A percentile compares a stretch with the other conserved stretches of the same genome.
Evolutionary conservation across 2,113 vertebrate genomes (phyloP).

Genomic region (Xiphophorus hellerii): DNA sequence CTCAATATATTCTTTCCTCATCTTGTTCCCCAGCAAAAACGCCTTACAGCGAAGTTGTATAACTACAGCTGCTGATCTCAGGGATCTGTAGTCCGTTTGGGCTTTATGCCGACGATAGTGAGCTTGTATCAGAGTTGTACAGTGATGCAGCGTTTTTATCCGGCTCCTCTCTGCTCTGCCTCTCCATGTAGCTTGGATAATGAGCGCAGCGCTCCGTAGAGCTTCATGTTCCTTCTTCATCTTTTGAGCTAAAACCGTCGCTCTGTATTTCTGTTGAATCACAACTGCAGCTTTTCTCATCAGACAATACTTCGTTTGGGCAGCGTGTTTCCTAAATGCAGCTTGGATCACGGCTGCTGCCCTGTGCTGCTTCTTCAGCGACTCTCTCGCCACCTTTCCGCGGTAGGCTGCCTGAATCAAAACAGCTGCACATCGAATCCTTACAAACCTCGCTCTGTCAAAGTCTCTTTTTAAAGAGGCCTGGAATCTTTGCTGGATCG

Average conservation of each 20-base stretch:
- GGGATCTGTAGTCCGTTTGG: constrained; percentile 68
- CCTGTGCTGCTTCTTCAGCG: constrained; percentile 53
- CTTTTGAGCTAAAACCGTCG: constrained; percentile 64
- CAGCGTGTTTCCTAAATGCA: constrained; percentile 75
- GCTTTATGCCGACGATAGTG: constrained; percentile 78
- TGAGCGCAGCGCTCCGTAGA: constrained; percentile 59
- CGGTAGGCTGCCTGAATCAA: constrained; percentile 84
- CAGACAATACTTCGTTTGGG: constrained; percentile 67
- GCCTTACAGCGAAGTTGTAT: constrained; percentile 84
- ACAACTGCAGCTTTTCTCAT: constrained; percentile 63
- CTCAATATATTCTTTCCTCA: constrained; percentile 66
- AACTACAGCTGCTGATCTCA: constrained; percentile 72
- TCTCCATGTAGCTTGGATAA: constrained; percentile 86
- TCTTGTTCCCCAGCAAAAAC: constrained; percentile 53
- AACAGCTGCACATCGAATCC: constrained; percentile 72
- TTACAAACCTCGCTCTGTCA: constrained; percentile 72
- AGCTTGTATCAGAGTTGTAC: constrained; percentile 84
- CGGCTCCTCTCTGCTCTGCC: constrained; percentile 75
- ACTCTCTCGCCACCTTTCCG: constrained; percentile 77
- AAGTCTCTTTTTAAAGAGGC: constrained; percentile 45
- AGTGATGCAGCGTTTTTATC: constrained; percentile 59
- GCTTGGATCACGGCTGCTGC: constrained; percentile 85
- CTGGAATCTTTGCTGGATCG: constrained; percentile 88
- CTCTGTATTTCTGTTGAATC: constrained; percentile 83
- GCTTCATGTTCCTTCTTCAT: constrained; percentile 59